Base-by-base conservation (phyloP, 23 tunicate genomes). In the Oikopleura dioica region DNA sequence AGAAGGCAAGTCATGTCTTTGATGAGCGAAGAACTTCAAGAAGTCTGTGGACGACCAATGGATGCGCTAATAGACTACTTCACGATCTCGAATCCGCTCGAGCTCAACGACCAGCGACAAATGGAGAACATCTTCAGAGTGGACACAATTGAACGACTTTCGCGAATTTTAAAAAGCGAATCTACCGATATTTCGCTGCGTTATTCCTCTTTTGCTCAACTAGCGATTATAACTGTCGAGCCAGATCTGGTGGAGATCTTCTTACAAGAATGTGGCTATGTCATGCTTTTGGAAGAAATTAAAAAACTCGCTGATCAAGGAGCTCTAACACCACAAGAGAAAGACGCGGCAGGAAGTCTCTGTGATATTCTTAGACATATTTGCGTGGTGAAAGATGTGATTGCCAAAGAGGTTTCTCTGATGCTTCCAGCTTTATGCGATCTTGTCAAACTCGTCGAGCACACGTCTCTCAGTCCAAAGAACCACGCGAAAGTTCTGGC, bases 331-430 rank as follows among this genome's bases (percentile, higher is more conserved):
- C 72, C 72, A 28, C 30, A 63, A 21, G 72, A 63, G 26, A 63
- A 63, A 63, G 72, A 63, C 2, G 72, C 72, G 72, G 33, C 72
- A 12, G 72, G 72, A 24, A 12, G 30, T 16, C 29, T 63, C 16
- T 63, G 72, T 63, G 72, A 63, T 63, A 63, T 63, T 63, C 2
- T 63, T 24, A 23, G 72, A 23, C 72, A 63, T 63, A 28, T 63
- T 23, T 12, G 16, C 2, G 72, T 28, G 4, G 16, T 16, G 16
- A 23, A 63, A 12, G 30, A 24, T 16, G 5, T 2, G 30, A 63
- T 63, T 16, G 72, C 72, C 29, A 28, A 63, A 16, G 33, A 23
- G 2, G 16, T 63, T 2, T 24, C 72, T 2, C 16, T 21, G 4
- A 63, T 12, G 16, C 72, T 21, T 28, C 4, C 29, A 24, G 29